Base-by-base conservation (phyloP, 1,140 invertebrate species). In the Drosophila sp. region DNA sequence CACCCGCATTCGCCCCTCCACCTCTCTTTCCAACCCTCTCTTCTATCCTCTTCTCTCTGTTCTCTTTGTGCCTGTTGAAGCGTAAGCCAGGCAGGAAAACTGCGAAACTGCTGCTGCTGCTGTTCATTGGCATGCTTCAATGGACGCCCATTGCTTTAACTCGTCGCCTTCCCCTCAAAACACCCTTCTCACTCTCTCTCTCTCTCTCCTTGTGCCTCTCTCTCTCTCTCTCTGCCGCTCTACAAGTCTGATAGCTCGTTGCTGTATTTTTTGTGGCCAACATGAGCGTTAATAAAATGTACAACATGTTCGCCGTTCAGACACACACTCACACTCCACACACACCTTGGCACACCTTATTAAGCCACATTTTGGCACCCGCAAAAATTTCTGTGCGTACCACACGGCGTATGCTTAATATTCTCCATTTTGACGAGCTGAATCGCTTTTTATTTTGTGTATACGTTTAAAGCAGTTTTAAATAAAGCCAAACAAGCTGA, bases 261-360 rank as follows among this genome's bases (percentile, higher is more conserved):
- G 18, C 38, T 64, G 38, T 13, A 6, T 58, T 59, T 59, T 59
- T 62, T 72, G 54, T 46, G 76, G 71, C 38, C 51, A 78, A 62
- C 48, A 48, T 72, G 54, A 72, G 70, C 66, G 80, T 84, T 84
- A 72, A 72, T 80, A 78, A 69, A 71, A 81, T 72, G 58, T 72
- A 69, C 53, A 61, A 72, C 57, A 59, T 58, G 65, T 38, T 13
- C 41, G 61, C 41, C 11, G 25, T 45, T 69, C 65, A 66, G 62
- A 66, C 76, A 64, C 54, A 77, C 62, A 27, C 59, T 58, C 21
- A 21, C 43, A 11, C 61, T 36, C 7, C 45, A 14, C 38, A 21
- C 21, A 41, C 7, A 25, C 56, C 63, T 21, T 4, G 21, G 34
- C 46, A 53, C 54, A 69, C 71, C 65, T 78, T 70, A 76, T 70